Base-by-base conservation (phyloP, 1,140 invertebrate species). In the Heliothis virescens region DNA sequence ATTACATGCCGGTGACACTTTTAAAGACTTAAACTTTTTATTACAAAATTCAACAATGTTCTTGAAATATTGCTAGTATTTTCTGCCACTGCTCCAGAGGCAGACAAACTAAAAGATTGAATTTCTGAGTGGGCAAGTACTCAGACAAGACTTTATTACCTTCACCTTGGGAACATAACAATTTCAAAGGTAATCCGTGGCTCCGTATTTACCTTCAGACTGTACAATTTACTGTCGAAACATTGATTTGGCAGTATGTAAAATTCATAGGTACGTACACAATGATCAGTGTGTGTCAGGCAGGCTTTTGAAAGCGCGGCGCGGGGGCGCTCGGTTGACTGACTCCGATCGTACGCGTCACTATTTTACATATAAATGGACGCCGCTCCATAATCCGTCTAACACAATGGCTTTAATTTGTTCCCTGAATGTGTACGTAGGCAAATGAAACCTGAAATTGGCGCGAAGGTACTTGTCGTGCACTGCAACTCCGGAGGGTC, bases 351-450 rank as follows among this genome's bases (percentile, higher is more conserved):
- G 87, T 81, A 86, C 90, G 86, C 91, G 88, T 91, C 91, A 91
- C 91, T 92, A 93, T 94, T 94, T 94, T 93, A 92, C 92, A 94
- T 94, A 93, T 92, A 93, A 94, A 94, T 94, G 92, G 90, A 91
- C 89, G 86, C 82, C 87, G 90, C 89, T 89, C 89, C 88, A 88
- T 92, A 93, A 93, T 92, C 91, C 89, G 83, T 90, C 90, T 91
- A 90, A 92, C 89, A 92, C 92, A 93, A 92, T 91, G 87, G 89
- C 88, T 89, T 92, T 92, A 91, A 93, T 94, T 94, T 90, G 89
- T 88, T 82, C 83, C 83, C 74, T 83, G 80, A 76, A 78, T 88
- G 86, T 90, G 87, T 90, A 87, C 85, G 87, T 88, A 83, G 73
- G 80, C 87, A 90, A 90, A 91, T 91, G 85, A 87, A 86, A 88